Evolutionary conservation across 2,797 vertebrate genomes (phyloP), one percentile per base, ranked within the genome.

Genomic region (Coccyzus lansbergi): DNA sequence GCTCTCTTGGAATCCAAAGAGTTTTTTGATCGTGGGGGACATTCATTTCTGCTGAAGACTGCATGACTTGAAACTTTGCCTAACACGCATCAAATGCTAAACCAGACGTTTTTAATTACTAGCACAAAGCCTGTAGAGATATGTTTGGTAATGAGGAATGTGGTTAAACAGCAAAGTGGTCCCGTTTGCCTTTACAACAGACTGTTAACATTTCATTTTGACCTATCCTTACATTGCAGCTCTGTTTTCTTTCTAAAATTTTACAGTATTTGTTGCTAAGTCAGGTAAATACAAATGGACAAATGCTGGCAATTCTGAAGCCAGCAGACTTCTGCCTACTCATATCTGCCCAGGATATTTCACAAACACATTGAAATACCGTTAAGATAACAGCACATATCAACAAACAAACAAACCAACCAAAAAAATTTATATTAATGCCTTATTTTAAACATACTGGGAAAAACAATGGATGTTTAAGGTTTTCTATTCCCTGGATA

Each of bases 101-200:
- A 91, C 20, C 90, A 92, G 93, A 92, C 82, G 42, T 85, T 94
- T 97, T 95, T 96, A 96, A 97, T 96, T 97, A 96, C 91, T 86
- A 78, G 79, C 94, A 95, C 79, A 81, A 89, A 96, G 69, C 94
- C 88, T 78, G 51, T 21, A 88, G 63, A 96, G 93, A 96, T 85
- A 84, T 52, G 36, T 86, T 94, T 85, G 92, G 58, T 88, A 93
- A 93, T 60, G 77, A 94, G 67, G 83, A 96, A 96, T 96, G 60
- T 70, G 31, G 52, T 94, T 94, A 84, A 95, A 86, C 93, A 95
- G 75, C 65, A 83, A 94, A 92, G 72, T 76, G 77, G 68, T 81
- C 83, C 92, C 89, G 83, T 94, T 95, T 87, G 69, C 55, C 59
- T 94, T 93, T 90, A 68, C 71, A 77, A 86, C 67, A 83, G 59